These are phyloP conservation scores for Mesitornis unicolor DNA, from an alignment of 2,113 vertebrate species.

Conservation along the genomic window DNA sequence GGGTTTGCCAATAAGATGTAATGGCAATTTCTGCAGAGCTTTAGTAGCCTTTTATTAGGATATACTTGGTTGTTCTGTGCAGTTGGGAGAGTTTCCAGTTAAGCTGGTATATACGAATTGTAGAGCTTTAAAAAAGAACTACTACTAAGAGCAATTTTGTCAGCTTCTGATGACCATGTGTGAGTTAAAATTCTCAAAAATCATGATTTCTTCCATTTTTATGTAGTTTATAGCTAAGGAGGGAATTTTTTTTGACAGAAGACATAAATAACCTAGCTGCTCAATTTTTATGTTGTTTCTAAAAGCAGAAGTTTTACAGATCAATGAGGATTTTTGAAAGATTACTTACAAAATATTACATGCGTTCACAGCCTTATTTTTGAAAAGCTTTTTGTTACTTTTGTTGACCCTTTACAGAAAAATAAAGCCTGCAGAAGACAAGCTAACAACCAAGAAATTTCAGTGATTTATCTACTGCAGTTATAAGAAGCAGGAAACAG, in stretches of 20 bases:
- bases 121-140: neutral
- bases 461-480: neutral
- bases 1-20: neutral
- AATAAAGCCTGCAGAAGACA: neutral
- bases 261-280: neutral
- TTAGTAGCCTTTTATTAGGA: neutral
- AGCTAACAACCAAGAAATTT: neutral
- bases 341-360: neutral
- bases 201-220: neutral
- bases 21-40: neutral
- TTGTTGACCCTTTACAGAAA: neutral
- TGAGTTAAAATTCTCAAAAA: neutral
- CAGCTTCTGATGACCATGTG: neutral
- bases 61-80: neutral
- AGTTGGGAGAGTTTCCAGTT: neutral
- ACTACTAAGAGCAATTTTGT: neutral
- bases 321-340: neutral
- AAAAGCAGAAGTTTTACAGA: neutral
- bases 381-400: neutral
- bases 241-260: neutral
- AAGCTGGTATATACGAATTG: neutral
- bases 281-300: neutral
- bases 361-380: neutral
- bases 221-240: neutral
- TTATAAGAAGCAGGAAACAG: neutral